Percentiles rank a stretch among this genome's conserved stretches.
Conservation (phyloP, 2,797 vertebrate species). For the Syngnathus acus region DNA sequence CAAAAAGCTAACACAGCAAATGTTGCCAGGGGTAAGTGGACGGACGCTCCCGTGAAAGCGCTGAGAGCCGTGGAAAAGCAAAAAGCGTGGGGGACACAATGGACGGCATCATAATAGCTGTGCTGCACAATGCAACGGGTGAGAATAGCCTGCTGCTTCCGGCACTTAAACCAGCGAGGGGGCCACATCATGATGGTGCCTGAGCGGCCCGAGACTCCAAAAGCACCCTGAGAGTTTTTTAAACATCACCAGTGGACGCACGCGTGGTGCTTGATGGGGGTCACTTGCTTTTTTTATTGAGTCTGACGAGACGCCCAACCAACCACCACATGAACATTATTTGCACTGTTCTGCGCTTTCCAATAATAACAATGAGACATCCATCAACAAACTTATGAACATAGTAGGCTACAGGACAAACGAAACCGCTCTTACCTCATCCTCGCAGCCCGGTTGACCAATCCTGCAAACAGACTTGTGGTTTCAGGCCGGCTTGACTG, state of each 20-base stretch:
- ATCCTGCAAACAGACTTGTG: background rate
- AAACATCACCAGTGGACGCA: conserved; percentile 43
- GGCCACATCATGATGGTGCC: conserved; percentile 39
- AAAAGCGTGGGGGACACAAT: conserved; percentile 7
- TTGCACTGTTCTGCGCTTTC: background rate
- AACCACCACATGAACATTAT: background rate
- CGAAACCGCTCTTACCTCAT: background rate
- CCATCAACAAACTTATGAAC: background rate
- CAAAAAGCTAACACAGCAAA: conserved; percentile 68
- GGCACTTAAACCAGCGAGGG: conserved; percentile 24
- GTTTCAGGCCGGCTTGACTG: background rate
- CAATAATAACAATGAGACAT: background rate
- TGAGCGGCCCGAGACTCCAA: conserved; percentile 42
- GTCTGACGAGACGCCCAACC: background rate
- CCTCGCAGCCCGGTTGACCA: background rate
- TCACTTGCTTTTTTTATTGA: conserved; percentile 5
- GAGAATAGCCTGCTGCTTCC: conserved; percentile 53
- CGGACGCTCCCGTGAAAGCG: conserved; percentile 46
- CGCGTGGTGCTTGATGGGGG: conserved; percentile 48
- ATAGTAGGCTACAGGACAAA: background rate
- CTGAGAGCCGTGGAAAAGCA: conserved; percentile 63
- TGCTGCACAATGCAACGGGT: conserved; percentile 41
- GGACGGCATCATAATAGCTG: conserved; percentile 36
- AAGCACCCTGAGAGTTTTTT: conserved; percentile 45
- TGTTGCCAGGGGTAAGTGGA: conserved; percentile 32